phyloP scores from a whole-genome alignment of 1,140 invertebrate genomes.

The Helicoverpa armigera region DNA sequence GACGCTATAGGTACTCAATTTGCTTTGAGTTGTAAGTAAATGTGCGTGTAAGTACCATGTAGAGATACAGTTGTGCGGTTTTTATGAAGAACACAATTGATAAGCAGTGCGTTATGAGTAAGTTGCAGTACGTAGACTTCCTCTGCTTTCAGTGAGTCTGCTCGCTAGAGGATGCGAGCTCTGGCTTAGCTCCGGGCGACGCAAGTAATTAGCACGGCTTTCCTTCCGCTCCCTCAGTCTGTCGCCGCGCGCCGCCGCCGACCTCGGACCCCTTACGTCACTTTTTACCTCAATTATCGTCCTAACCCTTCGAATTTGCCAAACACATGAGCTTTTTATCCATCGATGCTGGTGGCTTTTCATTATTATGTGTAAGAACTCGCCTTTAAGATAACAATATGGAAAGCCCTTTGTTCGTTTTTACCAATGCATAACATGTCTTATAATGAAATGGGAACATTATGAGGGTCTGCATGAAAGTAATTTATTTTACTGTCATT shows the following conservation, averaged over 20 bases:
- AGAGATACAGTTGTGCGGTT: background rate
- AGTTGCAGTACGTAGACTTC: constrained; percentile 51
- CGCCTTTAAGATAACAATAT: background rate
- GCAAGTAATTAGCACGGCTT: constrained; percentile 80
- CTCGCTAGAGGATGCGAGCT: constrained; percentile 53
- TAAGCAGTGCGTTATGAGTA: constrained; percentile 41
- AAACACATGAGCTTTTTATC: background rate
- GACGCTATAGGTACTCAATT: background rate
- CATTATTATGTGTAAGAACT: background rate
- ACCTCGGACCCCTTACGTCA: constrained; percentile 40
- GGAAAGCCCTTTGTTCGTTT: constrained; percentile 9
- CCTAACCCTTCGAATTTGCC: constrained; percentile 3
- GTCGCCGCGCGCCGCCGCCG: constrained; percentile 3
- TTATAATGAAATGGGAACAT: constrained; percentile 16
- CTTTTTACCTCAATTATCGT: background rate
- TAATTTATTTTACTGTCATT: constrained; percentile 53
- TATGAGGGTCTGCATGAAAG: constrained; percentile 39
- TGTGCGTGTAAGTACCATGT: too few relatives aligned
- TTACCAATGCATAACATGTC: constrained; percentile 3
- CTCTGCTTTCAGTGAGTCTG: constrained; percentile 51
- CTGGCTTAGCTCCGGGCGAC: constrained; percentile 63
- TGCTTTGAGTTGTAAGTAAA: too few relatives aligned
- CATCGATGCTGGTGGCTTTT: background rate
- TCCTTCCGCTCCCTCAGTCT: constrained; percentile 74
- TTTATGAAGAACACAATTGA: background rate